Conservation (phyloP, 2,113 vertebrate genomes). For the Paramormyrops kingsleyae region DNA sequence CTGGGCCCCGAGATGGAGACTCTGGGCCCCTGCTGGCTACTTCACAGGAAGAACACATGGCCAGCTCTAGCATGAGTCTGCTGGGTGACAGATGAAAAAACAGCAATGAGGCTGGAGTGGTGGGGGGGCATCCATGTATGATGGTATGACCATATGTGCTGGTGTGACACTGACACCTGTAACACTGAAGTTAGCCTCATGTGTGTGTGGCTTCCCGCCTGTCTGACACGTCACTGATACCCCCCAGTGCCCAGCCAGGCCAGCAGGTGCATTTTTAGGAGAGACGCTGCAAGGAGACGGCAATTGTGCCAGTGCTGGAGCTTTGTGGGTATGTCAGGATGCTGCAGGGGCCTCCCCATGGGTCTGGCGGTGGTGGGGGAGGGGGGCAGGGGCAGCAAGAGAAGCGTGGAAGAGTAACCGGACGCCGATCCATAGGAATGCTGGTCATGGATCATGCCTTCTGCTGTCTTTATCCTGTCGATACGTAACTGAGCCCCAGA, state of each 20-base stretch:
- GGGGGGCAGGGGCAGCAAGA: background rate
- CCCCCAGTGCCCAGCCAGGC: background rate
- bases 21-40: background rate
- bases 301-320: background rate
- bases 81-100: background rate
- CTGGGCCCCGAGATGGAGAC: background rate
- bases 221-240: background rate
- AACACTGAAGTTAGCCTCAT: background rate
- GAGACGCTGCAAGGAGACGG: background rate
- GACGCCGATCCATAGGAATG: background rate
- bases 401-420: background rate
- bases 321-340: slow-evolving; percentile 1
- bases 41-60: background rate
- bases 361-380: background rate
- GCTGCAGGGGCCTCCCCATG: background rate
- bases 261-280: background rate
- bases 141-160: background rate
- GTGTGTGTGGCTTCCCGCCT: background rate
- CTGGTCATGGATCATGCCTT: background rate
- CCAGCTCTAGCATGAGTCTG: background rate
- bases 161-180: background rate
- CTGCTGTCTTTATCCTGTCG: background rate
- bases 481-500: background rate
- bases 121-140: background rate
- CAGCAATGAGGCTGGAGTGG: background rate